Base-by-base conservation (phyloP, 2,113 vertebrate species). In the Prietella phreatophila region DNA sequence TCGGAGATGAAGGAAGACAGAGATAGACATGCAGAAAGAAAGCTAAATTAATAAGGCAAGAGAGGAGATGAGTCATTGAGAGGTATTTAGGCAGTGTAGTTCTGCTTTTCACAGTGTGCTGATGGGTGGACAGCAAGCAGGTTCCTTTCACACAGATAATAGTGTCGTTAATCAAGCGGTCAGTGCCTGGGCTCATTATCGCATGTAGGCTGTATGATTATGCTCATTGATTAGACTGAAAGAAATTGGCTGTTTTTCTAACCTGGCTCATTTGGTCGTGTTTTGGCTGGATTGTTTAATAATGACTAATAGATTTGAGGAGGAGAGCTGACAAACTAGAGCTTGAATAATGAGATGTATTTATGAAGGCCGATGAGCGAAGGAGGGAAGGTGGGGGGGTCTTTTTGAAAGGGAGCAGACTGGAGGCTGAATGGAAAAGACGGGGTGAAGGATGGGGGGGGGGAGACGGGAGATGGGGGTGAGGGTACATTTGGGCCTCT, bases 341-440 rank as follows among this genome's bases (percentile, higher is more conserved):
- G 91, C 91, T 89, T 94, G 96, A 96, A 96, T 97, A 96, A 97
- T 96, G 95, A 96, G 95, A 95, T 95, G 95, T 96, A 94, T 96
- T 96, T 96, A 95, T 95, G 96, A 95, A 95, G 95, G 93, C 90
- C 89, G 90, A 76, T 80, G 86, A 39, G 61, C 27, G 39, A 65
- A 83, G 55, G 67, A 27, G 92, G 91, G 91, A 91, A 89, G 92
- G 47, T n/a, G 47, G 89, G 92, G 85, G 55, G 55, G 42, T 92
- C 92, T 94, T 94, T 95, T 75, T 95, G 95, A 96, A 96, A 96
- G 92, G 94, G 91, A 93, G 93, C 94, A 94, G 93, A 90, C 92
- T 89, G 91, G 89, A 92, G 95, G 91, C 92, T 94, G 94, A 92
- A 95, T 96, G 93, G 94, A 93, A 94, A 90, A 89, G 92, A 92